Evolutionary conservation across 2,797 vertebrate genomes (phyloP).

Genomic region (Sebastes matsubarae): DNA sequence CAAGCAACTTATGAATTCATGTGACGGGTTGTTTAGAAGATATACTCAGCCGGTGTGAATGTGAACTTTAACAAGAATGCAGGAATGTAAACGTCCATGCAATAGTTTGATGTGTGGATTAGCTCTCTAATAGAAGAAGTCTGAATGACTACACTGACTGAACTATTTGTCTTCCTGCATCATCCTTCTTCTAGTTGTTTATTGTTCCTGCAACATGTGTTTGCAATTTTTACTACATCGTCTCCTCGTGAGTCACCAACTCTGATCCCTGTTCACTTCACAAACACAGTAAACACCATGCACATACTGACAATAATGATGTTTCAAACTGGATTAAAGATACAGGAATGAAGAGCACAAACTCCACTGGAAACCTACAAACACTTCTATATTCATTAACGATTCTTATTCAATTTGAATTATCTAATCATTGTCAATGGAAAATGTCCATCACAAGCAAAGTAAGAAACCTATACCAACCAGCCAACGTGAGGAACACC

Average conservation of each 20-base stretch:
- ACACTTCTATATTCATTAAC: not conserved
- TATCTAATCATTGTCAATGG: no score
- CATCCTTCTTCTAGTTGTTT: not conserved
- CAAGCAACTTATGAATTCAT: constrained; percentile 23
- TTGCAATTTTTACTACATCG: not conserved
- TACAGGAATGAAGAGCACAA: no score
- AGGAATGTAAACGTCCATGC: not conserved
- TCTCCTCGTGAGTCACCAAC: constrained; percentile 4
- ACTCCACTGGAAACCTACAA: not conserved
- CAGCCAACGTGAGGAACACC: no score
- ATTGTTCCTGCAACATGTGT: not conserved
- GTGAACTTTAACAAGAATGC: not conserved
- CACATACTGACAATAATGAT: not conserved
- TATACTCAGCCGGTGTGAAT: not conserved
- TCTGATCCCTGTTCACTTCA: not conserved
- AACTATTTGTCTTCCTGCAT: not conserved
- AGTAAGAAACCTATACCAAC: no score
- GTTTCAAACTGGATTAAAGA: not conserved
- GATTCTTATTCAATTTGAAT: no score
- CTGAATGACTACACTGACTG: not conserved
- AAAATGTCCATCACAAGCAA: no score
- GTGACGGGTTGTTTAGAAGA: constrained; percentile 23
- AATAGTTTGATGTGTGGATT: not conserved
- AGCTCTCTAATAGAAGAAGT: no score
- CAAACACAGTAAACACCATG: not conserved